These are phyloP conservation scores for Hypotaenidia okinawae DNA, from an alignment of 2,797 vertebrate genomes.

Conservation along the genomic window DNA sequence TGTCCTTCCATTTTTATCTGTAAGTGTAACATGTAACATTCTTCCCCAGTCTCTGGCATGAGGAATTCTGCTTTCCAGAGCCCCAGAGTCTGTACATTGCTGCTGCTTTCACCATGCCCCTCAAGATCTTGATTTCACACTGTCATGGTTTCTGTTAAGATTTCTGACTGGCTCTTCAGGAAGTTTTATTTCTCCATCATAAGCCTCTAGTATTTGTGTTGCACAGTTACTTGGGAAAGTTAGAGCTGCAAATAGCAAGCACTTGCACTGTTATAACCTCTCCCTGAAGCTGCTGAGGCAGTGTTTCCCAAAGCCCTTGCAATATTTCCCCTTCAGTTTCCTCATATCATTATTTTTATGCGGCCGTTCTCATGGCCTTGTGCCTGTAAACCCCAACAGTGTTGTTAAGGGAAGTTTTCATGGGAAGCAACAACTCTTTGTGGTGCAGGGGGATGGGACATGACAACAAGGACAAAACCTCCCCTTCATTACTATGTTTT, in stretches of 20 bases:
- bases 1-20: neutral
- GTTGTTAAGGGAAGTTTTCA: neutral
- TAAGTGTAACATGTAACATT: neutral
- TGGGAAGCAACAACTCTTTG: neutral
- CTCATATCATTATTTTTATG: neutral
- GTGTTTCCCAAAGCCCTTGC: neutral
- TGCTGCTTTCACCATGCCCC: neutral
- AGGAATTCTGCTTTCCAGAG: neutral
- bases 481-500: neutral
- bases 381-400: neutral
- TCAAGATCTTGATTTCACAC: neutral
- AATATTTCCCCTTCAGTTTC: neutral
- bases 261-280: neutral
- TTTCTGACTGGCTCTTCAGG: neutral
- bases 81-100: neutral
- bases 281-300: neutral
- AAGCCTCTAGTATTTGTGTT: neutral
- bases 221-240: neutral
- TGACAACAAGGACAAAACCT: neutral
- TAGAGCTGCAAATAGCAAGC: neutral
- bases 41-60: neutral
- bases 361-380: neutral
- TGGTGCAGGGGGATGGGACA: accelerated
- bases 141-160: neutral
- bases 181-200: neutral